Evolutionary conservation across 2,113 vertebrate species (phyloP), one percentile per base, ranked within the genome.

Genomic region (Pelecanoides urinatrix): DNA sequence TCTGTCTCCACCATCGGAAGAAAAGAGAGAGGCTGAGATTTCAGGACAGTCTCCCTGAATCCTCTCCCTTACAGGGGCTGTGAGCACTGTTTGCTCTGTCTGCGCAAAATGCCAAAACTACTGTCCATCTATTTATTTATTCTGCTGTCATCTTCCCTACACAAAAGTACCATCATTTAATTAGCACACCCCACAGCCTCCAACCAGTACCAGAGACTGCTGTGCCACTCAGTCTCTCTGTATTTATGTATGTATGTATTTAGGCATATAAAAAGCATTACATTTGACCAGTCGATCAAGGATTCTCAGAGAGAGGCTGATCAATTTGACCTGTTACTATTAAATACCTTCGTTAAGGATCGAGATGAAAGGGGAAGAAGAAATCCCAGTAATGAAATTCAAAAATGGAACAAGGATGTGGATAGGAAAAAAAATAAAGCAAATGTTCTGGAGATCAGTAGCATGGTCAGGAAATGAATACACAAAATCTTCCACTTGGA

Each of bases 401-500:
- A 38, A 42, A 79, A 88, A 47, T 15, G 26, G 34, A 52, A 47
- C 29, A 56, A 75, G 63, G 68, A 71, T 30, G 42, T 67, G 73
- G 67, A 79, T 34, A 52, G 82, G 77, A 29, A 78, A 77, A 71
- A 56, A 61, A 68, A 62, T 3, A 58, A 83, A 44, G 38, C 36
- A 93, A 93, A 50, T 26, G 40, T 44, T 80, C 82, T 71, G 82
- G 66, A 90, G 72, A 40, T 94, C 72, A 66, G 81, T 55, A 90
- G 73, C 67, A 7, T 17, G 17, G 52, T 92, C 90, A 94, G 92
- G 86, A 92, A 94, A 96, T 90, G 42, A 94, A 71, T 42, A 86
- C 73, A 92, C 63, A 71, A 75, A 90, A 76, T 63, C 86, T 92
- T 96, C 86, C 86, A 84, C 63, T 90, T 58, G 82, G 86, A 94